Evolutionary conservation across 2,113 vertebrate genomes (phyloP), one percentile per base, ranked within the genome.

Genomic region (Labeo rohita): DNA sequence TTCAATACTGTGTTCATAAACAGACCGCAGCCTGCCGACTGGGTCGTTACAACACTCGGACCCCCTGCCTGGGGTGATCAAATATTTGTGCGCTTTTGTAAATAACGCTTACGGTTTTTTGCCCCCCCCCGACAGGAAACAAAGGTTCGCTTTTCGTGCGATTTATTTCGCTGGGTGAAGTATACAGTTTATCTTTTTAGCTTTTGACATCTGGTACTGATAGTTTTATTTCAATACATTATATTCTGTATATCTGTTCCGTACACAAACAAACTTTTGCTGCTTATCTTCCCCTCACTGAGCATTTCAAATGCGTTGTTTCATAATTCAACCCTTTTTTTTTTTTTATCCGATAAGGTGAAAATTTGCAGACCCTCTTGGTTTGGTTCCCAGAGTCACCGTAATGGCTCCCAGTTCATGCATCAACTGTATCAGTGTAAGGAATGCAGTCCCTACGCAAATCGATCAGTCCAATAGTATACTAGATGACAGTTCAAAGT

Each of bases 61-160:
- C 96, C 95, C 73, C 96, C 96, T 96, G 96, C 97, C 97, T 96
- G 95, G 93, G 93, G 95, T 97, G 96, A 97, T 98, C 96, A 97
- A 98, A 98, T 98, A 97, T 98, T 97, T 98, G 97, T 95, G 95
- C 96, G 96, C 96, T 98, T 97, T 97, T 96, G 95, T 97, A 97
- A 97, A 98, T 97, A 97, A 96, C 96, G 97, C 97, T 97, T 95
- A 94, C 94, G 95, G 96, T 97, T 96, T 96, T 96, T 95, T 95
- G 45, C 63, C 95, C 96, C 95, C 96, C 63, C 95, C 96, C 95
- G 93, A 93, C 94, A 96, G 96, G 96, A 95, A 95, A 95, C 92
- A 95, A 95, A 90, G 92, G 72, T 83, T 47, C 28, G 16, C 11
- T 84, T 84, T 84, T 94, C 94, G 61, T 82, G 28, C 23, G 15